Percentiles rank a stretch among this genome's conserved stretches.
Evolutionary conservation across 1,140 invertebrate genomes (phyloP).

Genomic region (Dendrolimus kikuchii): DNA sequence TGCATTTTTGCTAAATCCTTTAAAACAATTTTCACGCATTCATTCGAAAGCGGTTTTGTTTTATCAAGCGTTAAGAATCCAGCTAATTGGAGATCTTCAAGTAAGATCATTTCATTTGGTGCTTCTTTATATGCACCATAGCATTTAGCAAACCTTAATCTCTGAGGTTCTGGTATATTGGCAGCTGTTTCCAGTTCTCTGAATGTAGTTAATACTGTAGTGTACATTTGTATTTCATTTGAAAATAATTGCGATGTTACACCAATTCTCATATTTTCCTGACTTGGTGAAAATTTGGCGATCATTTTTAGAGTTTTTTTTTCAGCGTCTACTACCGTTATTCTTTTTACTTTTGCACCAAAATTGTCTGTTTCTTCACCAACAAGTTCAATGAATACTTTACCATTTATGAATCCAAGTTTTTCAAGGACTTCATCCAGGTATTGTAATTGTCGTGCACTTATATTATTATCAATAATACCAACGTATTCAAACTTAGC

Average conservation of each 20-base stretch:
- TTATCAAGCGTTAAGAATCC: slow-evolving; percentile 63
- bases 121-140: slow-evolving; percentile 41
- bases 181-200: slow-evolving; percentile 30
- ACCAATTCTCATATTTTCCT: too few species aligned
- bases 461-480: too few species aligned
- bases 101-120: slow-evolving; percentile 60
- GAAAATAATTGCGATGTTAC: slow-evolving; percentile 1
- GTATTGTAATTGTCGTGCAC: too few species aligned
- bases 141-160: slow-evolving; percentile 45
- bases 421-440: too few species aligned
- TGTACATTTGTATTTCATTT: slow-evolving; percentile 44
- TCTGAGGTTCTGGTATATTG: slow-evolving; percentile 15
- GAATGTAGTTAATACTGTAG: slow-evolving; percentile 35
- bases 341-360: slow-evolving; percentile 1
- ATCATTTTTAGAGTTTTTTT: not conserved
- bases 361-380: not conserved
- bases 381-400: not conserved
- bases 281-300: slow-evolving; percentile 7
- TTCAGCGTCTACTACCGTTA: slow-evolving; percentile 10
- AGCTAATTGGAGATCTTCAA: slow-evolving; percentile 68
- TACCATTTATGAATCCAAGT: too few species aligned
- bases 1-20: slow-evolving; percentile 68
- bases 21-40: slow-evolving; percentile 58
- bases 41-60: slow-evolving; percentile 47
- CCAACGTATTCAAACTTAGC: too few species aligned